These are phyloP conservation scores for Heliornis fulica DNA, from an alignment of 2,113 vertebrate species.

Conservation along the genomic window DNA sequence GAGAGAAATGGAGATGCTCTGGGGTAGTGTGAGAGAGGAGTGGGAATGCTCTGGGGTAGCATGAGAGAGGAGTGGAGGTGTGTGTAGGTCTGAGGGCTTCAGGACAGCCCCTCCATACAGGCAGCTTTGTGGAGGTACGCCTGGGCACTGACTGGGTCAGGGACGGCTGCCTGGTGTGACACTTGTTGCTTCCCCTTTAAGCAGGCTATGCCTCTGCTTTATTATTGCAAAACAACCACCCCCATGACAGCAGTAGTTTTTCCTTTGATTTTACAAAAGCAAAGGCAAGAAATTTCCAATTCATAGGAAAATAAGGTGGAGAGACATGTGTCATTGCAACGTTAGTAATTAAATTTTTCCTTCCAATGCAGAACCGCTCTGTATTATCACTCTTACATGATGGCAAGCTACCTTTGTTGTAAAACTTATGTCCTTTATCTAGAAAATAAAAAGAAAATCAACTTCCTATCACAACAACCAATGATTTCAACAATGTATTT, in stretches of 20 bases:
- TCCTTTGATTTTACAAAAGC: not conserved
- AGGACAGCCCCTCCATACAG: not conserved
- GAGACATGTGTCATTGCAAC: not conserved
- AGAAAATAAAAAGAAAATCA: not conserved
- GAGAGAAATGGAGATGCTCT: not conserved
- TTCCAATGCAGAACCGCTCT: not conserved
- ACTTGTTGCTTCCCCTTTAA: not conserved
- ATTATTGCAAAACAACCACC: not conserved
- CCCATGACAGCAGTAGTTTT: not conserved
- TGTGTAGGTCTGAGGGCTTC: not conserved
- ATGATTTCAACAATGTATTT: not conserved
- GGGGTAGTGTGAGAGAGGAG: not conserved
- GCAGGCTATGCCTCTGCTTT: not conserved
- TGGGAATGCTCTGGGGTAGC: not conserved
- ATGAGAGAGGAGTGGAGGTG: not conserved
- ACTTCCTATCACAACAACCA: not conserved
- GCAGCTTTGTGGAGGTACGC: not conserved
- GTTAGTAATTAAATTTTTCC: not conserved
- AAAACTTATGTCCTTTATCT: not conserved
- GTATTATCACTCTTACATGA: not conserved
- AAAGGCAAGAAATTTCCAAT: not conserved
- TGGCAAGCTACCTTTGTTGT: not conserved
- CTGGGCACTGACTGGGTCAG: not conserved
- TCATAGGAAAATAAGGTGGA: not conserved
- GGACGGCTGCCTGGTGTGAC: not conserved